phyloP scores from a whole-genome alignment of 1,140 invertebrate species.

The Ooceraea biroi region DNA sequence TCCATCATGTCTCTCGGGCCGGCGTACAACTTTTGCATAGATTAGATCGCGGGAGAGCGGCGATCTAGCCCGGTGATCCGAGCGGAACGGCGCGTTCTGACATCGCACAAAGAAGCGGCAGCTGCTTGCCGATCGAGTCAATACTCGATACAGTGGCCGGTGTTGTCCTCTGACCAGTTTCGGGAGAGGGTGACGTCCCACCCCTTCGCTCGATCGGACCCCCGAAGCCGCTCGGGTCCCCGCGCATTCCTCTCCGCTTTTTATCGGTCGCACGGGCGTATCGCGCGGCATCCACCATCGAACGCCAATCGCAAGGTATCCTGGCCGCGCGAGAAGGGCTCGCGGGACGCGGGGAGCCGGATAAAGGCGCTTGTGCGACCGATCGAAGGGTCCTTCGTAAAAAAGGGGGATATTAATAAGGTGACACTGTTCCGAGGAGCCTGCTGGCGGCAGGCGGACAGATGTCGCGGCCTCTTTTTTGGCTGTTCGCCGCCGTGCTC shows the following conservation, averaged over 20 bases:
- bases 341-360: constrained; percentile 24
- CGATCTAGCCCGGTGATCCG: constrained; percentile 67
- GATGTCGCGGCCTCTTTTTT: constrained; percentile 64
- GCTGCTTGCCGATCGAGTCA: constrained; percentile 80
- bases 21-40: constrained; percentile 52
- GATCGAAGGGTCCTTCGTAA: constrained; percentile 59
- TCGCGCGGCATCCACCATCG: constrained; percentile 67
- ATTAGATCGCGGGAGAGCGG: constrained; percentile 45
- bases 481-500: not conserved
- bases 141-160: constrained; percentile 81
- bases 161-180: constrained; percentile 75
- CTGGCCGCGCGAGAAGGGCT: constrained; percentile 17
- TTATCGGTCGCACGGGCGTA: constrained; percentile 76
- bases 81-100: constrained; percentile 64
- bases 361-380: constrained; percentile 61
- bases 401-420: constrained; percentile 76
- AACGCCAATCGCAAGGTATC: constrained; percentile 69
- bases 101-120: constrained; percentile 79
- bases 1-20: constrained; percentile 57
- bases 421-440: constrained; percentile 72
- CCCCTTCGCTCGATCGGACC: constrained; percentile 71
- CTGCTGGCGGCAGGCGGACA: constrained; percentile 61
- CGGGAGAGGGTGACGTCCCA: constrained; percentile 79
- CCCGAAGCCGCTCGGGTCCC: constrained; percentile 43
- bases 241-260: constrained; percentile 81